These are phyloP conservation scores for Cheilosia grossa DNA, from an alignment of 2,888 invertebrate genomes.

Conservation along the genomic window DNA sequence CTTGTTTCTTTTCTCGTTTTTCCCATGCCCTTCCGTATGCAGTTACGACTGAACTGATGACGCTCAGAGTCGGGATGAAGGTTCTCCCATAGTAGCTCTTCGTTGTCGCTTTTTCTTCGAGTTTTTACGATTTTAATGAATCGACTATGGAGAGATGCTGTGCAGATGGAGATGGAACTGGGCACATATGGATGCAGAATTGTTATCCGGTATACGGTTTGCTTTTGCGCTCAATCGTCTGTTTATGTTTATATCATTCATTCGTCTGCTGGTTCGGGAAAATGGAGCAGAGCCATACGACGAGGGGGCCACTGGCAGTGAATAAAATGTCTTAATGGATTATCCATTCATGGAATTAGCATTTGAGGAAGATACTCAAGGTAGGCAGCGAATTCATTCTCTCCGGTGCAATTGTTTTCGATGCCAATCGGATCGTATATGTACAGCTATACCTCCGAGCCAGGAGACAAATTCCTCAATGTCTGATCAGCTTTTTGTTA, in stretches of 20 bases:
- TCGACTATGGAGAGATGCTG: constrained; percentile 27
- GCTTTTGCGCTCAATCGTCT: constrained; percentile 52
- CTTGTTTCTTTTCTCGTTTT: constrained; percentile 25
- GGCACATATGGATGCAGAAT: constrained; percentile 60
- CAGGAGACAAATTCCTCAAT: no score
- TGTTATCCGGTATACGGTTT: constrained; percentile 62
- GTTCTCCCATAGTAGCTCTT: constrained; percentile 17
- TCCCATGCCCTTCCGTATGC: constrained; percentile 60
- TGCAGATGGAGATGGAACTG: constrained; percentile 38
- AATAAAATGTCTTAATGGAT: constrained; percentile 66
- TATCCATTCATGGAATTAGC: constrained; percentile 69
- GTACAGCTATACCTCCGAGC: no score
- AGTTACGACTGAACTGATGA: constrained; percentile 35
- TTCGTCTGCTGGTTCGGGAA: constrained; percentile 44
- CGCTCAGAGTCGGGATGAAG: constrained; percentile 51
- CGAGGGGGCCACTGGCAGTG: constrained; percentile 17
- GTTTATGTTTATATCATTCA: constrained; percentile 69
- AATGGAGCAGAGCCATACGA: constrained; percentile 41
- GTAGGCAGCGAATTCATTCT: constrained; percentile 9
- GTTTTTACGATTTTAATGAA: constrained; percentile 59
- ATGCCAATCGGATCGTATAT: no score
- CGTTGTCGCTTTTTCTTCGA: constrained; percentile 10
- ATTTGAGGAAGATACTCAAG: constrained; percentile 48
- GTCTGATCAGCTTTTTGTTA: no score
- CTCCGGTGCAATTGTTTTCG: not conserved